Percentiles rank a stretch among this genome's conserved stretches.
Evolutionary conservation across 2,888 invertebrate species (phyloP).

Genomic region (Zygogramma bicolorata): DNA sequence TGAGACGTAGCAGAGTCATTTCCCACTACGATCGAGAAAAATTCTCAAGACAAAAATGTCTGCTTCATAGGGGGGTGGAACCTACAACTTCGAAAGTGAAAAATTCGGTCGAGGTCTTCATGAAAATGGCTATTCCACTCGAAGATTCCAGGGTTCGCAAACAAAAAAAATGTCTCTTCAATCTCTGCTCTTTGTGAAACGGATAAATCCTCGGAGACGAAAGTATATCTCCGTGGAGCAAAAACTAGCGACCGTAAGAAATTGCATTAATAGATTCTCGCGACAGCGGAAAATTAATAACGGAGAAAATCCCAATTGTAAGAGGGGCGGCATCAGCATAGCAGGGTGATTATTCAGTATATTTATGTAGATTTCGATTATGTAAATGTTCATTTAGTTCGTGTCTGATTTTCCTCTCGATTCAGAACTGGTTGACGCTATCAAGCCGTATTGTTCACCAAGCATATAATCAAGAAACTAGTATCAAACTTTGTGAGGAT

Average conservation of each 20-base stretch:
- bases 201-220: neutral
- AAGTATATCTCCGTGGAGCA: neutral
- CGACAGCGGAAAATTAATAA: conserved; percentile 42
- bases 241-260: conserved; percentile 1
- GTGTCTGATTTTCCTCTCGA: conserved; percentile 48
- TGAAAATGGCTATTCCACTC: neutral
- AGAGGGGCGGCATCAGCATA: conserved; percentile 38
- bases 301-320: conserved; percentile 33
- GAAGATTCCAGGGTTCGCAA: neutral
- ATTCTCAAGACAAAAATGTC: too few species aligned
- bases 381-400: conserved; percentile 49
- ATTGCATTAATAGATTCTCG: conserved; percentile 27
- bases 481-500: too few species aligned
- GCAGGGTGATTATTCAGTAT: conserved; percentile 49
- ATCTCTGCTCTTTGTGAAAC: neutral
- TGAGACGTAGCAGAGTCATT: too few species aligned
- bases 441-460: neutral
- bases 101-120: neutral
- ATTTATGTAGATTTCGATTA: conserved; percentile 52
- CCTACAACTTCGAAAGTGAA: too few species aligned
- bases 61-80: too few species aligned
- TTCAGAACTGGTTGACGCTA: conserved; percentile 12
- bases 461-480: neutral
- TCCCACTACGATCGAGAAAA: too few species aligned
- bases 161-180: neutral